Conservation (phyloP, 1,140 invertebrate genomes). For the Sitophilus oryzae region DNA sequence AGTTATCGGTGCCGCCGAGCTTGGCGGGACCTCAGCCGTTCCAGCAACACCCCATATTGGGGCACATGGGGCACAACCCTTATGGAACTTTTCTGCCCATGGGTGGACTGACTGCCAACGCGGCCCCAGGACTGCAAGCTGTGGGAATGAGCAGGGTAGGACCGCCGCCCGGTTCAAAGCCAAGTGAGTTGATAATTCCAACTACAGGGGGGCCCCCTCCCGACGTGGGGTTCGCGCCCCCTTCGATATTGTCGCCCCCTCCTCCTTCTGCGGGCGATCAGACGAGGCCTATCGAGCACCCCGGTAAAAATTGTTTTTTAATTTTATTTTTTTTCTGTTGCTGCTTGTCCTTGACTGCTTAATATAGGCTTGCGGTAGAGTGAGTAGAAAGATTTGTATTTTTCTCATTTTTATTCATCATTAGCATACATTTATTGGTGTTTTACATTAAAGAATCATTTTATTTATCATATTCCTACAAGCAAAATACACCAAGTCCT, state of each 20-base stretch:
- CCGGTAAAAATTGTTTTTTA: conserved; percentile 46
- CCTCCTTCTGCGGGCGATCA: conserved; percentile 30
- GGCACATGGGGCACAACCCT: conserved; percentile 48
- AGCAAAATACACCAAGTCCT: too few species aligned
- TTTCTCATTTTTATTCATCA: too few species aligned
- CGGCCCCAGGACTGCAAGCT: conserved; percentile 10
- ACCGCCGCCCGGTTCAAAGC: conserved; percentile 58
- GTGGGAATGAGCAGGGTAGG: conserved; percentile 34
- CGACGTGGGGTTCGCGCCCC: conserved; percentile 29
- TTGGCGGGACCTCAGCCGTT: conserved; percentile 50
- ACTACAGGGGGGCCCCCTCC: conserved; percentile 40
- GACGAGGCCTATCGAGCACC: conserved; percentile 38
- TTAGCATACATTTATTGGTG: too few species aligned
- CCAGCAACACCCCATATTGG: conserved; percentile 52
- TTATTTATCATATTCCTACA: too few species aligned
- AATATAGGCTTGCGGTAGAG: background rate
- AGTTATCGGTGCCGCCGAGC: conserved; percentile 69
- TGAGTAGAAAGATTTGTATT: too few species aligned
- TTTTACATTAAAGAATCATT: too few species aligned
- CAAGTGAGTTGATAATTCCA: conserved; percentile 68
- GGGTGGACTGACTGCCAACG: conserved; percentile 47
- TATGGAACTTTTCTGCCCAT: conserved; percentile 44
- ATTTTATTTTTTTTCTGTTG: conserved; percentile 16
- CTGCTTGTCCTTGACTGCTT: background rate
- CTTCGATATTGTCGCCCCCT: conserved; percentile 33